Evolutionary conservation across 2,888 invertebrate genomes (phyloP), one percentile per base, ranked within the genome.

Genomic region (Sinopyrophorus schimmeli): DNA sequence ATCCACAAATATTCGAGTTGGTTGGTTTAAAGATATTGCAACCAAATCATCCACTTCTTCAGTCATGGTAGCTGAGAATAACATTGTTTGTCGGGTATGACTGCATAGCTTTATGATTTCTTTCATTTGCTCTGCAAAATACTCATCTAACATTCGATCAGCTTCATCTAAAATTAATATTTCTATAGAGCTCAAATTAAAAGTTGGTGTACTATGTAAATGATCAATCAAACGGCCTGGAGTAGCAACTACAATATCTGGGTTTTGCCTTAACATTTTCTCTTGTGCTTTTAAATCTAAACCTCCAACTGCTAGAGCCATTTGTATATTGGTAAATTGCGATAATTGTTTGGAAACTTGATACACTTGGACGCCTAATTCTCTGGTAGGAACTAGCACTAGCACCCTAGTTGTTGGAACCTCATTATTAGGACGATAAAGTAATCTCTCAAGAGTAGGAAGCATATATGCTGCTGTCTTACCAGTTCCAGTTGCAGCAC

Each of bases 41-140:
- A 94, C 96, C 42, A 99, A 76, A 73, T 95, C 95, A 72, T 93
- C 88, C 0, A 97, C 97, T 73, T 92, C 86, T 41, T 97, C 97
- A n/a, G 95, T 95, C 97, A 99, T 98, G 7, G 99, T 99, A 20
- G 99, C 99, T 0, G 98, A 98, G 77, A 98, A 98, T 47, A 99
- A 76, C 83, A 99, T 90, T 0, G 96, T 98, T 75, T 99, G 98
- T 5, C 97, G 80, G 9, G 88, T 92, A 46, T 86, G 81, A 0
- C 94, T 83, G 72, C 98, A 98, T 62, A 94, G 88, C 10, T 86
- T 84, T 35, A 99, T 91, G 63, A 99, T 92, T 75, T 98, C 96
- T 68, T 95, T 97, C 94, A 99, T 95, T 74, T 99, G 99, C 60
- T 97, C 96, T 0, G 94, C 93, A 76, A 99, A 99, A 73, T 94